Percentiles rank a stretch among this genome's conserved stretches.
These are phyloP conservation scores for Rhizomys pruinosus DNA, from an alignment of 2,113 vertebrate genomes.

Conservation along the genomic window DNA sequence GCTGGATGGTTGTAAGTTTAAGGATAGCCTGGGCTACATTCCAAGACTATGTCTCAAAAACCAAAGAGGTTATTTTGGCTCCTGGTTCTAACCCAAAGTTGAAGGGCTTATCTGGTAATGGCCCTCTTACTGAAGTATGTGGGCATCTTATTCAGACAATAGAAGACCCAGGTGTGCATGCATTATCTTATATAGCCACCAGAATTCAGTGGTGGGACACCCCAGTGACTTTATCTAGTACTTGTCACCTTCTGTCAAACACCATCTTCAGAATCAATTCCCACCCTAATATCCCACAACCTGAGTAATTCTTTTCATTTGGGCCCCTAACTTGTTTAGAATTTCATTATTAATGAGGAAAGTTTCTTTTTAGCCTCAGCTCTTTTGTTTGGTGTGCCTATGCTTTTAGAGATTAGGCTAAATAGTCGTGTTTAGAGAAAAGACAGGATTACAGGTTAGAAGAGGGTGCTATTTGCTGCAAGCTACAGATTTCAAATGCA, in stretches of 20 bases:
- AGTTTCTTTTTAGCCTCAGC: constrained; percentile 13
- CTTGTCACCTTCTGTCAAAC: not conserved
- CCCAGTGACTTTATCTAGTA: not conserved
- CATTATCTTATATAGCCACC: not conserved
- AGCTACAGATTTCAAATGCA: constrained; percentile 50
- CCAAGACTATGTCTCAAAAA: not conserved
- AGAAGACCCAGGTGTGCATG: not conserved
- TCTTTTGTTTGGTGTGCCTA: not conserved
- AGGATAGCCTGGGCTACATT: not conserved
- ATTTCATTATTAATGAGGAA: constrained; percentile 28
- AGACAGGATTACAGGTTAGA: not conserved
- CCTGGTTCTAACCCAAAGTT: not conserved
- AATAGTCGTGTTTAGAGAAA: not conserved
- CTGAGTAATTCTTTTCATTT: not conserved
- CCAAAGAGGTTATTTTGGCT: not conserved
- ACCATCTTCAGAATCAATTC: not conserved
- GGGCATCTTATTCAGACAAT: not conserved
- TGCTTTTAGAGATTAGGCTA: constrained; percentile 34
- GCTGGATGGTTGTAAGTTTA: not conserved
- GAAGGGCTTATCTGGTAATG: not conserved
- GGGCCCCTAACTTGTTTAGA: not conserved
- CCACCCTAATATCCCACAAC: not conserved
- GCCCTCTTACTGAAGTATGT: not conserved
- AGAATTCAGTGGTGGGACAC: not conserved
- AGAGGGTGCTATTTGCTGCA: not conserved